These are phyloP conservation scores for Drosophila borborema DNA, from an alignment of 2,888 invertebrate species.

Conservation along the genomic window DNA sequence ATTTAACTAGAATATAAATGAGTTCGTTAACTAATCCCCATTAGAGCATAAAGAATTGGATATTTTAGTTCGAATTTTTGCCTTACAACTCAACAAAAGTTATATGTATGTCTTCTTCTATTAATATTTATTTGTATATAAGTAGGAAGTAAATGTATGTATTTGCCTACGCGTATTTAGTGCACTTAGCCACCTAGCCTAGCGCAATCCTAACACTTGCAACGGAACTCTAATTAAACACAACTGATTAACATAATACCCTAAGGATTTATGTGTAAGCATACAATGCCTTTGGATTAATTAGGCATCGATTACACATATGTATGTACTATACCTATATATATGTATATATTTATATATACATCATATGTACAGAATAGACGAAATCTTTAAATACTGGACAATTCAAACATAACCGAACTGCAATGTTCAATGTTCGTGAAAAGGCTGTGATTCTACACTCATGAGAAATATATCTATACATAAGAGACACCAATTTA, in stretches of 20 bases:
- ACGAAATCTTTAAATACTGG: slow-evolving; percentile 61
- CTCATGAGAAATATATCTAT: slow-evolving; percentile 73
- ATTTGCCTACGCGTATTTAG: slow-evolving; percentile 34
- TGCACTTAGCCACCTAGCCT: slow-evolving; percentile 50
- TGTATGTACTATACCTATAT: slow-evolving; percentile 17
- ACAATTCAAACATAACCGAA: slow-evolving; percentile 69
- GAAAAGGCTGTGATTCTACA: slow-evolving; percentile 81
- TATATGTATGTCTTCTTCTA: slow-evolving; percentile 45
- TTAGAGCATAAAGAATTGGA: slow-evolving; percentile 18
- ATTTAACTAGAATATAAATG: slow-evolving; percentile 32
- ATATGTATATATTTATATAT: slow-evolving; percentile 24
- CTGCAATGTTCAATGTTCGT: slow-evolving; percentile 62
- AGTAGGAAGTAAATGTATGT: slow-evolving; percentile 39
- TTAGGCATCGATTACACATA: slow-evolving; percentile 33
- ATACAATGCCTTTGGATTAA: slow-evolving; percentile 42
- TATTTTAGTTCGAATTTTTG: slow-evolving; percentile 52
- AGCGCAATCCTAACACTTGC: slow-evolving; percentile 28
- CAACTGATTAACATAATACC: slow-evolving; percentile 52
- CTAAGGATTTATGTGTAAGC: slow-evolving; percentile 34
- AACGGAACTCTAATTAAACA: slow-evolving; percentile 57
- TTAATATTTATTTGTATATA: slow-evolving; percentile 74
- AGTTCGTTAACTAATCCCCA: slow-evolving; percentile 26
- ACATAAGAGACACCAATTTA: slow-evolving; percentile 44
- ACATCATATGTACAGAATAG: slow-evolving; percentile 35
- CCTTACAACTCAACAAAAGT: slow-evolving; percentile 39